These are phyloP conservation scores for Drosophila albomicans DNA, from an alignment of 1,140 invertebrate genomes.

Conservation along the genomic window DNA sequence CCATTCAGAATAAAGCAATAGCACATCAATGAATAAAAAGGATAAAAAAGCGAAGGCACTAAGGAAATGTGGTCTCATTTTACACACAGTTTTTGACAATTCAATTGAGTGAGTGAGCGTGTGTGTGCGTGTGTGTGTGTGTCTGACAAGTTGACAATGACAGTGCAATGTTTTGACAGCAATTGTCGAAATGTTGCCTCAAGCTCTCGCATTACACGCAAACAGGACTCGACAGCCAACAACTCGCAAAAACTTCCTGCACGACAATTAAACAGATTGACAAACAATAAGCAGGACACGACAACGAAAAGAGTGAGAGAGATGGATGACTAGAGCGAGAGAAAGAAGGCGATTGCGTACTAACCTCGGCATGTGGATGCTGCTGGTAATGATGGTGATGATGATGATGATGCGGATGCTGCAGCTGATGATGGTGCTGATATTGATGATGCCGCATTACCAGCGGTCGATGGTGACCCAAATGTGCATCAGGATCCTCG, in stretches of 20 bases:
- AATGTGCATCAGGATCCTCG: conserved; percentile 86
- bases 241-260: conserved; percentile 36
- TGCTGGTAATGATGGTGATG: conserved; percentile 54
- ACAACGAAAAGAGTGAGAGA: background rate
- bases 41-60: conserved; percentile 21
- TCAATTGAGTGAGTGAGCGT: conserved; percentile 45
- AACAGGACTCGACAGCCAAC: background rate
- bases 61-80: conserved; percentile 72
- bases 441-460: conserved; percentile 83
- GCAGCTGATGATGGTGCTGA: conserved; percentile 65
- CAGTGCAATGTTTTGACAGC: conserved; percentile 76
- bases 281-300: conserved; percentile 13
- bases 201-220: conserved; percentile 17
- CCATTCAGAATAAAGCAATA: conserved; percentile 69
- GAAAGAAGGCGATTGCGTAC: conserved; percentile 30
- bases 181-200: conserved; percentile 71
- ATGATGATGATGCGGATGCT: conserved; percentile 76
- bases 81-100: conserved; percentile 54
- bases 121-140: conserved; percentile 16
- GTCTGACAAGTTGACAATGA: conserved; percentile 65
- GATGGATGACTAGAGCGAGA: background rate
- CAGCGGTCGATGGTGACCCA: conserved; percentile 80
- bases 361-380: conserved; percentile 79
- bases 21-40: conserved; percentile 52
- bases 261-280: conserved; percentile 45